A percentile compares a stretch with the other conserved stretches of the same genome.
Conservation (phyloP, 1,140 invertebrate species). For the Zaprionus capensis region DNA sequence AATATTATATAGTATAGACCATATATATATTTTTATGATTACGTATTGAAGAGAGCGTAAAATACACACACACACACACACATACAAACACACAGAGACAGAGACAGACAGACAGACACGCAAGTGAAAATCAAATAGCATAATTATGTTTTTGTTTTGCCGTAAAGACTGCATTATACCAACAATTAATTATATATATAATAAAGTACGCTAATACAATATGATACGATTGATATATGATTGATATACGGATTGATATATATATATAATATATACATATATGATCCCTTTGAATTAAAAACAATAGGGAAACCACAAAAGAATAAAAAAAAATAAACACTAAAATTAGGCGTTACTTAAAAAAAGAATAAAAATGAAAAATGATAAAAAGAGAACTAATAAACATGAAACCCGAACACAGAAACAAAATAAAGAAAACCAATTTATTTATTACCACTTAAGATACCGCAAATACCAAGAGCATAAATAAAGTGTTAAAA, state of each 20-base stretch:
- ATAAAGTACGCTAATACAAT: conserved; percentile 7
- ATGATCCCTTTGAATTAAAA: conserved; percentile 27
- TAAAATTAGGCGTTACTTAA: conserved; percentile 38
- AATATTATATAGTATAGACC: conserved; percentile 71
- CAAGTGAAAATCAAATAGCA: conserved; percentile 74
- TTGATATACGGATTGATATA: conserved; percentile 31
- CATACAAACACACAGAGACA: conserved; percentile 15
- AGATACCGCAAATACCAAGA: conserved; percentile 38
- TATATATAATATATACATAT: conserved; percentile 48
- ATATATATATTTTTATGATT: conserved; percentile 15
- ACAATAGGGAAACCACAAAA: conserved; percentile 33
- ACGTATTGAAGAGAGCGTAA: conserved; percentile 14
- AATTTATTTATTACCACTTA: conserved; percentile 68
- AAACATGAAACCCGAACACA: conserved; percentile 1
- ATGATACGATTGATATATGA: conserved; percentile 31
- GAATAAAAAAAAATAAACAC: conserved; percentile 25
- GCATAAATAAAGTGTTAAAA: conserved; percentile 14
- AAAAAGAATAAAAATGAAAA: conserved; percentile 15
- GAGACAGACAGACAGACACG: conserved; percentile 18
- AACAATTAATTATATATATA: conserved; percentile 81
- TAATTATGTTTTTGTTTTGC: conserved; percentile 83
- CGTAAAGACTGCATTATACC: conserved; percentile 84
- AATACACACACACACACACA: conserved; percentile 21
- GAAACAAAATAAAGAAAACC: conserved; percentile 24
- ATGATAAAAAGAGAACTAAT: conserved; percentile 21